A percentile compares a stretch with the other conserved stretches of the same genome.
Evolutionary conservation across 2,113 vertebrate species (phyloP).

Genomic region (Brevimyrus niger): DNA sequence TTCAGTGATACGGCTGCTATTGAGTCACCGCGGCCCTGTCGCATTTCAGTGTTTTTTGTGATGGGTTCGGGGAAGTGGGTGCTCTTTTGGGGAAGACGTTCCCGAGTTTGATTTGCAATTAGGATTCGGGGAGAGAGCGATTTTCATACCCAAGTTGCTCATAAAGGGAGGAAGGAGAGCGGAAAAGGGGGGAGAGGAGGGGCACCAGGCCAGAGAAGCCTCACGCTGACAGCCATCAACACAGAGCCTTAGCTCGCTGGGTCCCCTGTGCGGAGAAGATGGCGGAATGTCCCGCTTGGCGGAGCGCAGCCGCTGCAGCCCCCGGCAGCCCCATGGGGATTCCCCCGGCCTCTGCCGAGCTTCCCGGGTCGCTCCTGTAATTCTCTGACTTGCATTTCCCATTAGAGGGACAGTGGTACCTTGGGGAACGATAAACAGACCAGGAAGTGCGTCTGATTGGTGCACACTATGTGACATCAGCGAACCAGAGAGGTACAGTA

Average conservation of each 20-base stretch:
- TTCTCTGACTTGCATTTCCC: background rate
- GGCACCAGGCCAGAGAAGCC: background rate
- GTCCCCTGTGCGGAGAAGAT: background rate
- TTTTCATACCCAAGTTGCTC: background rate
- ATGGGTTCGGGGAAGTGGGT: background rate
- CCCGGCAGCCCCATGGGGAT: background rate
- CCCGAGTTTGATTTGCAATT: background rate
- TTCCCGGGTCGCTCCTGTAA: background rate
- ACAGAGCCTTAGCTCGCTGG: background rate
- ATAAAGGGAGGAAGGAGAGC: background rate
- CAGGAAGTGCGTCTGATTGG: background rate
- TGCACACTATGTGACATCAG: background rate
- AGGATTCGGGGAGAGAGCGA: background rate
- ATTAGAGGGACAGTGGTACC: background rate
- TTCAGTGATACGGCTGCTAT: background rate
- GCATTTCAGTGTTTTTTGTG: background rate
- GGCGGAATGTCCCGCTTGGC: background rate
- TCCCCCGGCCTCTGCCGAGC: background rate
- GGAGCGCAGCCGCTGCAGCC: background rate
- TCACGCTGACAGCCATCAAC: background rate
- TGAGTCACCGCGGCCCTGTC: background rate
- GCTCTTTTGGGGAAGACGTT: background rate
- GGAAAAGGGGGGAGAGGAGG: background rate
- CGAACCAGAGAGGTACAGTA: background rate
- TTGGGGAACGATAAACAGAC: background rate